Evolutionary conservation across 2,888 invertebrate species (phyloP), one percentile per base, ranked within the genome.

Genomic region (Epinotia demarniana): DNA sequence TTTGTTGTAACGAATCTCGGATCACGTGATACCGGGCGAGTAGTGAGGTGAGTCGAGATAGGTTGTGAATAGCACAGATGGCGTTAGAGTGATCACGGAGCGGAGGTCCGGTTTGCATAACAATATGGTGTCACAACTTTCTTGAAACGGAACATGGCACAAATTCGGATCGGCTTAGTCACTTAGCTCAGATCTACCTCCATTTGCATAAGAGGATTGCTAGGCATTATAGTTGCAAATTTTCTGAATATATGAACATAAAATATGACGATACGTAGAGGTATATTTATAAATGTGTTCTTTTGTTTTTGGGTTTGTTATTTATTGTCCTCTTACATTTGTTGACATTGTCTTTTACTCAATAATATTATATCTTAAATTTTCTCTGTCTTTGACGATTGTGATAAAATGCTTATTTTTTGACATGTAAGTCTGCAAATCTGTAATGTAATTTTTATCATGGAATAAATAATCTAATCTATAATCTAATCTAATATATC

Each of bases 41-140:
- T n/a, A 53, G 53, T n/a, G n/a, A 53, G n/a, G 53, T 13, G n/a
- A 53, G n/a, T n/a, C 53, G 13, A 53, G 13, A 53, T n/a, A 53
- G n/a, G 1, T 53, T 53, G 53, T 53, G 16, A 53, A 53, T n/a
- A 53, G 39, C 39, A n/a, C 13, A 53, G 53, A n/a, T 16, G 49
- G 49, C 53, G 66, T 66, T 66, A 66, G 66, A 43, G 23, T n/a
- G 33, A n/a, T 43, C 23, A n/a, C 58, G 58, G 75, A 77, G 79
- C 79, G 60, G 75, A 81, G 84, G 89, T 90, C 89, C 88, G 88
- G 83, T 90, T 91, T 90, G 90, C 91, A 90, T 90, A 90, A 92
- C 87, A 89, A 89, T 87, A 84, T 82, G 78, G 82, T 86, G 86
- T 84, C 87, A 80, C 79, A 83, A 85, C 87, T 87, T 86, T 86